Evolutionary conservation across 2,797 vertebrate species (phyloP), one percentile per base, ranked within the genome.

Genomic region (Pelobates cultripes): DNA sequence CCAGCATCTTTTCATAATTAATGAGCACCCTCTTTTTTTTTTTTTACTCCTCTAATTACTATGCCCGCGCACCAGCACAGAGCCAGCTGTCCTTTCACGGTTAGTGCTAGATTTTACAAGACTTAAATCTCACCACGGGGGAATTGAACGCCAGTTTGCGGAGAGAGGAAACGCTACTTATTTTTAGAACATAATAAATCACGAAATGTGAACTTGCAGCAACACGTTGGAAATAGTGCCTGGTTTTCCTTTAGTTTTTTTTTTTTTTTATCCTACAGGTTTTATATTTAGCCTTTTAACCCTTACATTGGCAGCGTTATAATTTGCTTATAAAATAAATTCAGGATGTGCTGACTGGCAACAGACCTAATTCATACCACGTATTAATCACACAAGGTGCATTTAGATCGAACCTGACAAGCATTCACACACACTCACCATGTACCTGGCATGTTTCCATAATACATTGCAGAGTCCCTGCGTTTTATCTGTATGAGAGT

Each of bases 171-270:
- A 44, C 43, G 4, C 17, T 42, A 44, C 10, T 78, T 83, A 83
- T 83, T 74, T 83, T 78, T 83, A 83, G 81, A 61, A 61, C 12
- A 78, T 63, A 78, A 83, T 83, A 83, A 78, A 83, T 83, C 76
- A 78, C 78, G 79, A 73, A 6, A 70, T 70, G 55, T 43, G 44
- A 74, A 15, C 40, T 53, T 45, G 64, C 64, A 43, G 51, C n/a
- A 78, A 73, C 70, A 43, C 13, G 28, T 78, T 43, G 28, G 14
- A 64, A 64, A 57, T 12, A 51, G 68, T 44, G 40, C 53, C 43
- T 78, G 44, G 13, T 15, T 68, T 43, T 61, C 15, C 43, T 47
- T 51, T 28, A 28, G 28, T 28, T 28, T 28, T 28, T 28, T 28
- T 28, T 28, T 28, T 28, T 28, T 28, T 28, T 40, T 28, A 28